Evolutionary conservation across 1,140 invertebrate species (phyloP).

Genomic region (Trissolcus basalis): DNA sequence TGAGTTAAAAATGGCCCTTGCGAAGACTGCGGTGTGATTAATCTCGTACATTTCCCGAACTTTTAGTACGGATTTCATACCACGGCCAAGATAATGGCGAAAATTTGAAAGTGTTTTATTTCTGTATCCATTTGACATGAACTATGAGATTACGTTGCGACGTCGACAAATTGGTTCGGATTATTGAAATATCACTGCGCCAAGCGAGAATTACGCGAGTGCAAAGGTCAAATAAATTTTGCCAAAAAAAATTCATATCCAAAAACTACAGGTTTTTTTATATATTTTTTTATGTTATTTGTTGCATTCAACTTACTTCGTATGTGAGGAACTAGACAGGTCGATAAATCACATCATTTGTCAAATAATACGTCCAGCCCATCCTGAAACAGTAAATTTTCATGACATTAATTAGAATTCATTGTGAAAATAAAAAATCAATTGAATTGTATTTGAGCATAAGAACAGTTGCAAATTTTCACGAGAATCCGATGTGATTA

Average conservation of each 20-base stretch:
- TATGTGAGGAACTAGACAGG: conserved; percentile 40
- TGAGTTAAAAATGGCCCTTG: conserved; percentile 53
- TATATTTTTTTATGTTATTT: too few relatives aligned
- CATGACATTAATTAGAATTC: too few relatives aligned
- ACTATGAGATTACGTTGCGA: conserved; percentile 28
- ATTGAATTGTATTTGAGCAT: too few relatives aligned
- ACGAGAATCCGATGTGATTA: too few relatives aligned
- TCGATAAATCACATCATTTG: conserved; percentile 56
- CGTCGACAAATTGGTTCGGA: conserved; percentile 30
- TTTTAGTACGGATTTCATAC: conserved; percentile 31
- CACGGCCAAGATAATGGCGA: conserved; percentile 26
- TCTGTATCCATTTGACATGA: conserved; percentile 34
- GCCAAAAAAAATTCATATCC: too few relatives aligned
- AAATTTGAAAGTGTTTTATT: conserved; percentile 46
- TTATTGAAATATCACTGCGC: conserved; percentile 41
- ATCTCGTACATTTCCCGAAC: conserved; percentile 47
- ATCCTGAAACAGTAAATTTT: conserved; percentile 41
- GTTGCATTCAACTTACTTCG: conserved; percentile 51
- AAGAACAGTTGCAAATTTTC: too few relatives aligned
- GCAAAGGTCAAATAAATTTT: conserved; percentile 27
- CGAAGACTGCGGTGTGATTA: conserved; percentile 46
- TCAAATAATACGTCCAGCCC: conserved; percentile 45
- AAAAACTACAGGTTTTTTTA: too few relatives aligned
- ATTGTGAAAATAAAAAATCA: too few relatives aligned
- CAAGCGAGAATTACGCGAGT: conserved; percentile 6